Evolutionary conservation across 2,113 vertebrate genomes (phyloP).

Genomic region (Nannobrachium achirus): DNA sequence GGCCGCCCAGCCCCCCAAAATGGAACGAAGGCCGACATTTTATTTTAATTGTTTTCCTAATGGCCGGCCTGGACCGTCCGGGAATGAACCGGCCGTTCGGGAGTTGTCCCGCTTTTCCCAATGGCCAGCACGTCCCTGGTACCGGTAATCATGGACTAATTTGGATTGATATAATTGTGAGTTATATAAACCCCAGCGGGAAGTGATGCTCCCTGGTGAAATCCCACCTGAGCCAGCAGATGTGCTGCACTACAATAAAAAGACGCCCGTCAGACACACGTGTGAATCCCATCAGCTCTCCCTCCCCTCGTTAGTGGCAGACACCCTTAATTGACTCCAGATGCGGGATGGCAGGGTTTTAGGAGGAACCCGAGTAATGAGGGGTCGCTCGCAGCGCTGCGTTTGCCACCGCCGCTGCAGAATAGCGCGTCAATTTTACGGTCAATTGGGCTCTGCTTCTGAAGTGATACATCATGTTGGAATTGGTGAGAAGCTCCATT

Average conservation of each 20-base stretch:
- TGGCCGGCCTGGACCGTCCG: too few species aligned
- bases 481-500: neutral
- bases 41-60: too few species aligned
- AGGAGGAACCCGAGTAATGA: slow-evolving; percentile 46
- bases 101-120: too few species aligned
- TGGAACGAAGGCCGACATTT: too few species aligned
- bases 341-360: slow-evolving; percentile 43
- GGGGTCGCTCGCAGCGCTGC: slow-evolving; percentile 33
- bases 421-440: slow-evolving; percentile 40
- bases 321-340: slow-evolving; percentile 57
- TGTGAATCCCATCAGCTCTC: slow-evolving; percentile 50
- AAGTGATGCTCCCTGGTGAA: slow-evolving; percentile 10
- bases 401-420: slow-evolving; percentile 27
- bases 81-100: too few species aligned
- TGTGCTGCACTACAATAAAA: slow-evolving; percentile 43
- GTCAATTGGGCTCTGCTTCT: slow-evolving; percentile 35
- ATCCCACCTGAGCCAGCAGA: slow-evolving; percentile 40
- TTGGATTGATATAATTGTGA: slow-evolving; percentile 14
- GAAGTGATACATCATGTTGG: slow-evolving; percentile 13
- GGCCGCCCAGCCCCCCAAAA: too few species aligned
- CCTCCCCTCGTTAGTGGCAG: slow-evolving; percentile 39
- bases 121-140: too few species aligned
- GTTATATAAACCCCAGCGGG: slow-evolving; percentile 23
- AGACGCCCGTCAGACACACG: slow-evolving; percentile 33
- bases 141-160: neutral